Base-by-base conservation (phyloP, 1,140 invertebrate species). In the Penaeus japonicus region DNA sequence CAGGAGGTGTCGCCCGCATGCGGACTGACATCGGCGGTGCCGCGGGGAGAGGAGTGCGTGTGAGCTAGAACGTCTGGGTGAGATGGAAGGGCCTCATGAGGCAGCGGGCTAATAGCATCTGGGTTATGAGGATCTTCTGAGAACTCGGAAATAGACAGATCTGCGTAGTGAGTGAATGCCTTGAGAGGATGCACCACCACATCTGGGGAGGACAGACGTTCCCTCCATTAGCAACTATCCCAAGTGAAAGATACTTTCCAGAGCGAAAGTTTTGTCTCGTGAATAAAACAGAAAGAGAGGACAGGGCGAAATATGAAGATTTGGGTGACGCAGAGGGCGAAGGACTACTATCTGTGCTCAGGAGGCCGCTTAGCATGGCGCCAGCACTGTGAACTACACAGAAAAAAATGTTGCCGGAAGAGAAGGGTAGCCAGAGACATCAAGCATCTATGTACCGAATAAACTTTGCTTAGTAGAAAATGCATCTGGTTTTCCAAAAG, bases 171-270 rank as follows among this genome's bases (percentile, higher is more conserved):
- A 73, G 86, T 82, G 85, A 84, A 89, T 87, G 90, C 87, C 80
- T 89, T 89, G 81, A 90, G 77, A 84, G 90, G 88, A 79, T 90
- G 90, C 55, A 90, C 88, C 81, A 89, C 87, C 78, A 90, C 90
- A 84, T 90, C 90, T 90, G 90, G 39, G 84, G 84, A 59, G 85
- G 80, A 89, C 77, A 85, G 75, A 79, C 65, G 80, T 84, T 88
- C 80, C 85, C 87, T 88, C 87, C 54, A 39, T 88, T 88, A 88
- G 83, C 47, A 84, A 35, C 47, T 47, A 47, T 47, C 47, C 47
- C 47, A 47, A 47, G 47, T 47, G 47, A 47, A 15, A 39, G 35
- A 47, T 7, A 47, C 47, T 47, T 47, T 47, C 47, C 47, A 73
- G 24, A 27, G 35, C 35, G 70, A 73, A 32, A 32, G 20, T 73